These are phyloP conservation scores for Chydorus sphaericus DNA, from an alignment of 2,888 invertebrate species.

Conservation along the genomic window DNA sequence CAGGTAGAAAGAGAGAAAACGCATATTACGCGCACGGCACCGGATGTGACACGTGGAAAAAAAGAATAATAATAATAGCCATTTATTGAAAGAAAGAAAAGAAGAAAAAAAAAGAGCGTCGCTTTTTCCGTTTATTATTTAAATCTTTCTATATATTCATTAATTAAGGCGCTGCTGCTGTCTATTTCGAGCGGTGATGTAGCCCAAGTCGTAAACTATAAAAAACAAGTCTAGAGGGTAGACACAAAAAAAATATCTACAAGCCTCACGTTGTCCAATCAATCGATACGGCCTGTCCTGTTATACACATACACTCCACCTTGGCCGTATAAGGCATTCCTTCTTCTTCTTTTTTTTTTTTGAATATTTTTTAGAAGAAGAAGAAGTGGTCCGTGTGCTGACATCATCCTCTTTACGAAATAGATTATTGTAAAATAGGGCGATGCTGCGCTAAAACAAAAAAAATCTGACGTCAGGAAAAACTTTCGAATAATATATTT, in stretches of 20 bases:
- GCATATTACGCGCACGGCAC: background rate
- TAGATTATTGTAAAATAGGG: constrained; percentile 5
- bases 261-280: background rate
- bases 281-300: background rate
- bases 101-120: background rate
- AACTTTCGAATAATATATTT: no score
- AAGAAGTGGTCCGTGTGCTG: background rate
- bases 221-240: no score
- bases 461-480: no score
- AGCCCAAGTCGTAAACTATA: no score
- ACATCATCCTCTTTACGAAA: background rate
- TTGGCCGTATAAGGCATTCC: background rate
- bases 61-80: no score
- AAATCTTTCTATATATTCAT: background rate
- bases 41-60: constrained; percentile 4
- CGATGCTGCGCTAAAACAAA: background rate
- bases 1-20: background rate
- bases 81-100: no score
- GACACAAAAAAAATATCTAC: no score
- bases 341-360: background rate
- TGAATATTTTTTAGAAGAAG: background rate
- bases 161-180: no score
- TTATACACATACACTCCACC: background rate
- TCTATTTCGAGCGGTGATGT: no score
- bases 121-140: no score